Evolutionary conservation across 2,888 invertebrate genomes (phyloP).

Genomic region (Ernsta delagoae): DNA sequence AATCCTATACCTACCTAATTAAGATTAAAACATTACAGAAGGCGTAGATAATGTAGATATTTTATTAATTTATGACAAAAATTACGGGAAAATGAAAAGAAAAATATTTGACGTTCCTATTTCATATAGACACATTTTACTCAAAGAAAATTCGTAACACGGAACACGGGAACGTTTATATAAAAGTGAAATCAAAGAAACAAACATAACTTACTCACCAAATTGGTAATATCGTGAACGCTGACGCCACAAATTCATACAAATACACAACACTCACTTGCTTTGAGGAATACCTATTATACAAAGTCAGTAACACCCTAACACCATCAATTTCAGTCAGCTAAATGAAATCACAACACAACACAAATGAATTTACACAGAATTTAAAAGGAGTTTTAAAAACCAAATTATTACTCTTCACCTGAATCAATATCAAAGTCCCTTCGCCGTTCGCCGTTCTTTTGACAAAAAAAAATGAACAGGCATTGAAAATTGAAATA

Average conservation of each 20-base stretch:
- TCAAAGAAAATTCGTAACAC: no score
- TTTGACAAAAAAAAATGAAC: no score
- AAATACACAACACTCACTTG: conserved; percentile 37
- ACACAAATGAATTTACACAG: neutral
- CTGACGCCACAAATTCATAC: conserved; percentile 34
- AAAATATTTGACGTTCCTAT: no score
- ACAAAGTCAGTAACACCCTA: neutral
- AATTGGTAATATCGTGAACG: conserved; percentile 43
- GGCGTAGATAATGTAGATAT: no score
- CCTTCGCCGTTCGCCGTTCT: no score
- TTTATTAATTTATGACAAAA: no score
- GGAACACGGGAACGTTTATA: neutral
- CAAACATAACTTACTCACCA: conserved; percentile 40
- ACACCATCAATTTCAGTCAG: neutral
- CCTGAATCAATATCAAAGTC: neutral
- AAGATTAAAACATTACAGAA: no score
- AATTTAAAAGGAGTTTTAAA: neutral
- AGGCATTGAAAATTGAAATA: no score
- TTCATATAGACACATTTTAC: no score
- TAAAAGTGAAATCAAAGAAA: conserved; percentile 24
- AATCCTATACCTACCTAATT: no score
- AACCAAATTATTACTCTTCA: neutral
- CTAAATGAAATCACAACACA: neutral
- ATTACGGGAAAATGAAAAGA: no score
- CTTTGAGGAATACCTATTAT: neutral